Evolutionary conservation across 2,113 vertebrate genomes (phyloP).

Genomic region (Rattus norvegicus): GRCr8 NC_086026.1:29830501-29831000

Average conservation of each 20-base stretch:
- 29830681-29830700: neutral
- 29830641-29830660: neutral
- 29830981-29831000: conserved; percentile 74
- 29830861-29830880: neutral
- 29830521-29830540: neutral
- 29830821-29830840: conserved; percentile 40
- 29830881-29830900: neutral
- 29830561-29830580: neutral
- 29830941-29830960: conserved; percentile 63
- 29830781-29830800: conserved; percentile 4
- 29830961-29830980: conserved; percentile 70
- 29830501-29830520: neutral
- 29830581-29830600: neutral
- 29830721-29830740: neutral
- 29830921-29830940: conserved; percentile 34
- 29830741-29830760: neutral
- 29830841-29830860: neutral
- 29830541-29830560: neutral
- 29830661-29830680: neutral
- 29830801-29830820: neutral
- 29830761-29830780: neutral
- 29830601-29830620: neutral
- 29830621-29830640: neutral
- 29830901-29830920: neutral
- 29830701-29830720: neutral